Percentiles rank a stretch among this genome's conserved stretches.
phyloP scores from a whole-genome alignment of 2,888 invertebrate species.

The Diploptera punctata region DNA sequence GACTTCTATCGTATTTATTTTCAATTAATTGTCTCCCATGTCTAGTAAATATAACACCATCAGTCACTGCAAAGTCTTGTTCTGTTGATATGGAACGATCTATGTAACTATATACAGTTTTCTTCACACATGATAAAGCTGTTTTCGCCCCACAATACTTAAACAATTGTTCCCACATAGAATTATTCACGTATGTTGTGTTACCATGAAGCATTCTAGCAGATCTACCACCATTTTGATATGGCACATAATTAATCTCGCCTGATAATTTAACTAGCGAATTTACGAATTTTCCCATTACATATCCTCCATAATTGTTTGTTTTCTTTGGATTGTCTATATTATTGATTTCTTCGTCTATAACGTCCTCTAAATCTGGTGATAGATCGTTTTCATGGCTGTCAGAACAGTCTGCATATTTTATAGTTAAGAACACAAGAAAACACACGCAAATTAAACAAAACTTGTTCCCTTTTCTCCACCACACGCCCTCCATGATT shows the following conservation, averaged over 20 bases:
- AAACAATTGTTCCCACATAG: conserved; percentile 75
- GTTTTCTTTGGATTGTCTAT: conserved; percentile 9
- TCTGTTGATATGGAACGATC: conserved; percentile 68
- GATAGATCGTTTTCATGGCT: too few species aligned
- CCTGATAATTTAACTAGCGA: not conserved
- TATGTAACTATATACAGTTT: conserved; percentile 76
- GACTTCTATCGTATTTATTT: conserved; percentile 55
- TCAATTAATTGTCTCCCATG: conserved; percentile 64
- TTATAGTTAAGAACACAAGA: too few species aligned
- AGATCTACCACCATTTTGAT: not conserved
- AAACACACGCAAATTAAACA: too few species aligned
- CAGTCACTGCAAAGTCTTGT: conserved; percentile 70
- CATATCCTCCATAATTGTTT: not conserved
- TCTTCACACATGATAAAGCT: conserved; percentile 76
- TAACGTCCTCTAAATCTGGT: too few species aligned
- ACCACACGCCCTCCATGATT: too few species aligned
- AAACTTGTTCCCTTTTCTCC: too few species aligned
- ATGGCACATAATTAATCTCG: not conserved
- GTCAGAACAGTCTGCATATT: too few species aligned
- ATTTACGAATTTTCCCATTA: conserved; percentile 9
- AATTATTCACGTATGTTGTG: conserved; percentile 58
- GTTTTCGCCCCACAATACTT: conserved; percentile 72
- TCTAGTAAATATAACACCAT: conserved; percentile 65
- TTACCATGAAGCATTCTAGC: not conserved
- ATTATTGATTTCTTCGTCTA: conserved; percentile 28